Conservation (phyloP, 2,113 vertebrate genomes). For the Malurus elegans region DNA sequence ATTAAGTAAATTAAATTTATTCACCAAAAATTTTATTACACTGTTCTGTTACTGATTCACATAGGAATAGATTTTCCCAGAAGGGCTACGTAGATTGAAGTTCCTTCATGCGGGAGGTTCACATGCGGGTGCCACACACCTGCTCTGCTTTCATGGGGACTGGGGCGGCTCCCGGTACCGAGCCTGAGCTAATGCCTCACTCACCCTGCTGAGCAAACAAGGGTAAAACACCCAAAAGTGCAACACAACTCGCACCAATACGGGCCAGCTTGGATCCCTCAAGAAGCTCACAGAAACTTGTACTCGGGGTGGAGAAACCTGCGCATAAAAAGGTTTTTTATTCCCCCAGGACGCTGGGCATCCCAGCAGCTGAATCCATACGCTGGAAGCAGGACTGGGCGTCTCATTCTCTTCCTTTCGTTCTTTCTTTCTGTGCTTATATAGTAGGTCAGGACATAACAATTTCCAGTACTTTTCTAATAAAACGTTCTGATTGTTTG, state of each 20-base stretch:
- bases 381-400: background rate
- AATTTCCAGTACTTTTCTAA: background rate
- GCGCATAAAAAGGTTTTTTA: too few relatives aligned
- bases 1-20: background rate
- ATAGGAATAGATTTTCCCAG: background rate
- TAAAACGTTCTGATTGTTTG: background rate
- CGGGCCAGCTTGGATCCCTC: background rate
- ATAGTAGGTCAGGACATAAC: background rate
- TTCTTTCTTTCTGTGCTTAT: too few relatives aligned
- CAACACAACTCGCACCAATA: background rate
- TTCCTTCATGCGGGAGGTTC: background rate
- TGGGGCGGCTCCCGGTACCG: rapidly evolving
- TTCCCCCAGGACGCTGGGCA: background rate
- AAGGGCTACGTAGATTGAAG: background rate
- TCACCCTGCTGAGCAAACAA: background rate
- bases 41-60: background rate
- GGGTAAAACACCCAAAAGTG: background rate
- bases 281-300: background rate
- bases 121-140: background rate
- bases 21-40: background rate
- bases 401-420: background rate
- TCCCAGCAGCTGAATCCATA: background rate
- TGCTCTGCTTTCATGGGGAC: background rate
- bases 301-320: too few relatives aligned
- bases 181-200: background rate